Evolutionary conservation across 2,113 vertebrate genomes (phyloP), one percentile per base, ranked within the genome.

Genomic region (Vicugna pacos): DNA sequence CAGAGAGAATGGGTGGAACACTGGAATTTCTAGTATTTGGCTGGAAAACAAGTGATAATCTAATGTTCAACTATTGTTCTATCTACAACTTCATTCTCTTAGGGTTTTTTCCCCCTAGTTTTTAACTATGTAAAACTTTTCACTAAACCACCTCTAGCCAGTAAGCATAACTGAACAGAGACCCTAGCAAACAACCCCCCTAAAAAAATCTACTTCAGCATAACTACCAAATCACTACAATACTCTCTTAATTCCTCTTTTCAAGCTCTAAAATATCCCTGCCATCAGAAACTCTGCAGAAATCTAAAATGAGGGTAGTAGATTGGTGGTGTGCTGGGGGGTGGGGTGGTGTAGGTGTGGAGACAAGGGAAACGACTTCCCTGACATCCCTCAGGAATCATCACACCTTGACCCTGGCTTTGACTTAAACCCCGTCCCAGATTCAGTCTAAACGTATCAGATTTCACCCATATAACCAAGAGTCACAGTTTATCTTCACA

Each of bases 361-460:
- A 17, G 16, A 89, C 30, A 95, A 86, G 54, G n/a, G 95, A 91
- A 96, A 85, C 17, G 8, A 80, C 56, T 94, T 54, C 67, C 35
- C 58, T 92, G 8, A 80, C 77, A 93, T 52, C 81, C 32, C 48
- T 94, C 60, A 30, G 73, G 75, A 81, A 30, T 30, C 62, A 60
- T 32, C n/a, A 90, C 76, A 91, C 95, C 30, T 82, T 95, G 93
- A 94, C 81, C 60, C 58, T 93, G 30, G 52, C 67, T 89, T 62
- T 82, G 73, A 70, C 67, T 91, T 89, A 72, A 79, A 92, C 15
- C 48, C 60, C 91, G 58, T 76, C 89, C 82, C 85, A 91, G 72
- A 85, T 86, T 88, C 88, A 56, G 17, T 76, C 42, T 84, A 24
- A 65, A 92, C 81, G 80, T 60, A 81, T 95, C 81, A 82, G 26